Conservation (phyloP, 1,140 invertebrate genomes). For the Heliconius congener region DNA sequence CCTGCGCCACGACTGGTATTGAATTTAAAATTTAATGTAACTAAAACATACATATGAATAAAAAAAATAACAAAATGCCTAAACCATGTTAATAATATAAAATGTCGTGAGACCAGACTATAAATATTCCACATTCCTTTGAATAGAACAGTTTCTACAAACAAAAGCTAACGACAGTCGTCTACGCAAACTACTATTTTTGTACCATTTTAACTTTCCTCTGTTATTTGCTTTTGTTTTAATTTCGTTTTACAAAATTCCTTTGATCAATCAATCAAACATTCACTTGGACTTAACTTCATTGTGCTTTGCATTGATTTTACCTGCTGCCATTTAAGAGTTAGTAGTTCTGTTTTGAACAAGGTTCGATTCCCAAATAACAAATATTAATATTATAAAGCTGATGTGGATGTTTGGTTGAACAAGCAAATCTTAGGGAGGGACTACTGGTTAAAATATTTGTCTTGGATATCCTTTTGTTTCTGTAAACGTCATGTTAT, state of each 20-base stretch:
- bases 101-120: neutral
- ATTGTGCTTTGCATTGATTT: neutral
- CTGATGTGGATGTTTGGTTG: no score
- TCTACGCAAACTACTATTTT: slow-evolving; percentile 11
- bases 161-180: slow-evolving; percentile 1
- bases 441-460: no score
- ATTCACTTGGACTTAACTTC: neutral
- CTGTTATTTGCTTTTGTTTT: slow-evolving; percentile 10
- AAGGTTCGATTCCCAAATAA: slow-evolving; percentile 9
- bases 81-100: neutral
- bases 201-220: slow-evolving; percentile 17
- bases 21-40: no score
- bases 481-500: no score
- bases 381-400: no score
- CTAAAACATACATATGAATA: neutral
- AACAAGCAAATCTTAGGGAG: no score
- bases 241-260: slow-evolving; percentile 9
- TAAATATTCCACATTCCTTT: slow-evolving; percentile 2
- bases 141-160: slow-evolving; percentile 5
- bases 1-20: no score
- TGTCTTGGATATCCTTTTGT: no score
- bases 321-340: neutral
- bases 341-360: neutral
- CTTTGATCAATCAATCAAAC: slow-evolving; percentile 18
- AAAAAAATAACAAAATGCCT: neutral